Evolutionary conservation across 1,140 invertebrate genomes (phyloP), one percentile per base, ranked within the genome.

Genomic region (Heliconius hewitsoni): DNA sequence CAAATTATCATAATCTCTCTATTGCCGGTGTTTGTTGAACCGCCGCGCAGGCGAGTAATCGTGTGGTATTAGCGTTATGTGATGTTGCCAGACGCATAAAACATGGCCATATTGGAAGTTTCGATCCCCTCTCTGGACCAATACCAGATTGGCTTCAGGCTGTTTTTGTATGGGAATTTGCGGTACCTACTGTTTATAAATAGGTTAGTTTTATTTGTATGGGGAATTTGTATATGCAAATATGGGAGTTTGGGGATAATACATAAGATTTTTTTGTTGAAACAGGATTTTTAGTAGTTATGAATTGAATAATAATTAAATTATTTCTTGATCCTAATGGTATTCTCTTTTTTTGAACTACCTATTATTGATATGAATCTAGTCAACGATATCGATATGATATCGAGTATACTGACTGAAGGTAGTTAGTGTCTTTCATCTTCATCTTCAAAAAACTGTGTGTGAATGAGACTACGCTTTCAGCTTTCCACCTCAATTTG

Each of bases 21-120:
- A 81, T 82, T 34, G 34, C 34, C 73, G 39, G 23, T 80, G 79
- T 84, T 83, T 84, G 81, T 83, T 52, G 83, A 81, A 74, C 80
- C 79, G 78, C 80, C 60, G 78, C 79, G 78, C 78, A 52, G 78
- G 80, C 75, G 79, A 46, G 42, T 78, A 83, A 83, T 83, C 79
- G 80, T 57, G 81, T 57, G 80, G 79, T 79, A 80, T 82, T 82
- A 83, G 74, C 81, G 80, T 86, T 85, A 86, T 87, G 82, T 77
- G 79, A 82, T 85, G 83, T 81, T 82, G 85, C 86, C 85, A 88
- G 87, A 87, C 86, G 79, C 87, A 89, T 89, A 88, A 89, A 89
- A 84, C 77, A 83, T 78, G 72, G 75, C 82, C 83, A 83, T 82
- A 82, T 81, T 80, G 77, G 74, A 55, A 71, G 34, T 37, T 72